These are phyloP conservation scores for Aculops lycopersici DNA, from an alignment of 1,140 invertebrate species.

Conservation along the genomic window DNA sequence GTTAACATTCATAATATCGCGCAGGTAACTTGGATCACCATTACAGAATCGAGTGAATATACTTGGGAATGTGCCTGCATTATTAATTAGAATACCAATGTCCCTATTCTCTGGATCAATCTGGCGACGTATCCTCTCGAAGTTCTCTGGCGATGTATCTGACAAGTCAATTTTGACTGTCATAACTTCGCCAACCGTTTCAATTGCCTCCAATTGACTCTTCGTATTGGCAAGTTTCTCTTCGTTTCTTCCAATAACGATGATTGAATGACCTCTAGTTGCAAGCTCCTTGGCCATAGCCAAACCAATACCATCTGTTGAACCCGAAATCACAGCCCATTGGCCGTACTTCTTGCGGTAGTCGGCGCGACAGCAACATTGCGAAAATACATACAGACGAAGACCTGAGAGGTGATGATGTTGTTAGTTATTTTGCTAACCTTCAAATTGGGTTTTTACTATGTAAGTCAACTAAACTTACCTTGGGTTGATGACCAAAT, in stretches of 20 bases:
- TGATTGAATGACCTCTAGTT: constrained; percentile 40
- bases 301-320: constrained; percentile 70
- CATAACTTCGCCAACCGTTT: not conserved
- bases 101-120: constrained; percentile 4
- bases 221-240: constrained; percentile 38
- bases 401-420: not conserved
- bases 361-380: constrained; percentile 1
- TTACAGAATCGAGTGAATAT: not conserved
- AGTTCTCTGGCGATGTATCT: not conserved
- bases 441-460: not conserved
- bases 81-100: constrained; percentile 9
- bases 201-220: not conserved
- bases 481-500: not conserved
- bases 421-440: not conserved
- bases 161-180: not conserved
- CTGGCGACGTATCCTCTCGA: not conserved
- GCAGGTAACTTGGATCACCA: not conserved
- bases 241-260: constrained; percentile 52
- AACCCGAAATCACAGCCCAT: constrained; percentile 37
- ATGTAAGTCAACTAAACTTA: not conserved
- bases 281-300: constrained; percentile 52
- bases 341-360: not conserved
- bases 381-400: constrained; percentile 2
- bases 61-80: not conserved
- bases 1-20: not conserved